These are phyloP conservation scores for Hirtodrosophila confusa DNA, from an alignment of 2,888 invertebrate species.

Conservation along the genomic window DNA sequence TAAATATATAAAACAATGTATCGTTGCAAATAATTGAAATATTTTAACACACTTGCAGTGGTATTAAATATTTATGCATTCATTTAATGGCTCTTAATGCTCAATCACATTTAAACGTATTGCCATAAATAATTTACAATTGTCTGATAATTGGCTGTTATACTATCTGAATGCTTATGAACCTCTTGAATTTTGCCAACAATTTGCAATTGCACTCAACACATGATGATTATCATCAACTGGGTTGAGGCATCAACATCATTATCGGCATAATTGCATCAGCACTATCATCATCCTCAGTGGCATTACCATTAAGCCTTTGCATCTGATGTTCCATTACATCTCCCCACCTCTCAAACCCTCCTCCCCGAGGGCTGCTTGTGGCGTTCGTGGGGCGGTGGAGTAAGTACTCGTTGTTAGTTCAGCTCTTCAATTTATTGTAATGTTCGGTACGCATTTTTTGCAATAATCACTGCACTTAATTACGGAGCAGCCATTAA, in stretches of 20 bases:
- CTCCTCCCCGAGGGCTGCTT: background rate
- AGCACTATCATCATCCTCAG: conserved; percentile 6
- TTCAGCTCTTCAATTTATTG: conserved; percentile 18
- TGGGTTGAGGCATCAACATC: conserved; percentile 8
- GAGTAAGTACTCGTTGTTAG: background rate
- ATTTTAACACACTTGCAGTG: background rate
- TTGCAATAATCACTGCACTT: conserved; percentile 53
- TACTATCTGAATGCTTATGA: conserved; percentile 6
- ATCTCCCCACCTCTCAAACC: background rate
- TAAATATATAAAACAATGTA: background rate
- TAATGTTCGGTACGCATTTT: conserved; percentile 14
- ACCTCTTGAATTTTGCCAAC: conserved; percentile 13
- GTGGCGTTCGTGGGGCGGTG: background rate
- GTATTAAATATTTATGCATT: background rate
- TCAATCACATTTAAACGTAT: conserved; percentile 6
- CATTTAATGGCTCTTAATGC: conserved; percentile 2
- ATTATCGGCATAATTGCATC: conserved; percentile 4
- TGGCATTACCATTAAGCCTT: conserved; percentile 23
- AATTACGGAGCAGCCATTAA: conserved; percentile 60
- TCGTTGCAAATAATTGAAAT: background rate
- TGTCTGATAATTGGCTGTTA: conserved; percentile 13
- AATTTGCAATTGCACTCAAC: conserved; percentile 36
- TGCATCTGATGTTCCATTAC: background rate
- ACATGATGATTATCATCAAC: conserved; percentile 23
- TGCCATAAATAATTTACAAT: conserved; percentile 22